These are phyloP conservation scores for Scaptomyza montana DNA, from an alignment of 1,140 invertebrate genomes.

Conservation along the genomic window DNA sequence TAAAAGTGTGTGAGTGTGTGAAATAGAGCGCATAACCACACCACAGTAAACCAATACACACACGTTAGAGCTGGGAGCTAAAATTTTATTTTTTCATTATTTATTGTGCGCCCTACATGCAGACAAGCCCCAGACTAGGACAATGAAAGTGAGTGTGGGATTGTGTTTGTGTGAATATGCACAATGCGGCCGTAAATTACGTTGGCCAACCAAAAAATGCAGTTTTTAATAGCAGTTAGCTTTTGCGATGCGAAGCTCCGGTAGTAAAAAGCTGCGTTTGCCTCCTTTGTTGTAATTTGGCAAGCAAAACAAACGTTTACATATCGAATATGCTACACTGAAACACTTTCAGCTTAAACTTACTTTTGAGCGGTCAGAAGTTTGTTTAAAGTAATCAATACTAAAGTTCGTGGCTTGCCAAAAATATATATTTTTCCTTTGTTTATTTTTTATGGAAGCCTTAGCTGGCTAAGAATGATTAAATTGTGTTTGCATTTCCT, in stretches of 20 bases:
- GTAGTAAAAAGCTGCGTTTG: constrained; percentile 15
- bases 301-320: constrained; percentile 40
- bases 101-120: constrained; percentile 25
- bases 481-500: constrained; percentile 41
- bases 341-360: constrained; percentile 2
- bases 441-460: neutral
- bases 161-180: constrained; percentile 29
- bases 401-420: neutral
- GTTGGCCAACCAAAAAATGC: constrained; percentile 32
- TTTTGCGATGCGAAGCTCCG: constrained; percentile 58
- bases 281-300: constrained; percentile 39
- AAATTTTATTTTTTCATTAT: constrained; percentile 17
- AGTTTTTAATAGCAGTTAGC: constrained; percentile 59
- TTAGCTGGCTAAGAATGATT: constrained; percentile 13
- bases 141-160: constrained; percentile 25
- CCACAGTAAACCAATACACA: constrained; percentile 57
- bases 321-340: constrained; percentile 45
- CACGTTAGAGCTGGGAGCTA: neutral
- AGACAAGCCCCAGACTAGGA: constrained; percentile 55
- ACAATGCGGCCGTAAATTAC: constrained; percentile 73
- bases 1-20: constrained; percentile 23
- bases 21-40: constrained; percentile 70
- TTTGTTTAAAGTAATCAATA: neutral
- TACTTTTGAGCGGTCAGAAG: neutral
- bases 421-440: neutral